phyloP scores from a whole-genome alignment of 2,888 invertebrate species.

The Plagodis pulveraria region DNA sequence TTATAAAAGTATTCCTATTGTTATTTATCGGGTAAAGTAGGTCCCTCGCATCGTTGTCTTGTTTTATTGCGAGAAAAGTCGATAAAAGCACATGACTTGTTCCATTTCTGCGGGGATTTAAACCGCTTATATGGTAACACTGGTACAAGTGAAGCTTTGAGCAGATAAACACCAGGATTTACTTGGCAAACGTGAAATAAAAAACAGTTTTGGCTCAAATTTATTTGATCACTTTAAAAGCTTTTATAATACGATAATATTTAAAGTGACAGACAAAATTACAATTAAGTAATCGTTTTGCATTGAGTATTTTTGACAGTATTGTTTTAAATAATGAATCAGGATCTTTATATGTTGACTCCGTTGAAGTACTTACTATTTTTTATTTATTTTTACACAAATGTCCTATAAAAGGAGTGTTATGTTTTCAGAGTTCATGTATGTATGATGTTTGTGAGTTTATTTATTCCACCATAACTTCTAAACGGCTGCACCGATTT shows the following conservation, averaged over 20 bases:
- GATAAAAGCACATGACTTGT: conserved; percentile 30
- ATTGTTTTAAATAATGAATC: too few relatives aligned
- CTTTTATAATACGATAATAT: background rate
- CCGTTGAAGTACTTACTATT: too few relatives aligned
- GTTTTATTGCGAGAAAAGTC: conserved; percentile 27
- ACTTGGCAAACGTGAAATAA: conserved; percentile 40
- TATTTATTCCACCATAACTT: too few relatives aligned
- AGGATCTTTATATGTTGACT: too few relatives aligned
- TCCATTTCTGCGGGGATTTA: conserved; percentile 42
- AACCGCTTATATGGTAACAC: conserved; percentile 50
- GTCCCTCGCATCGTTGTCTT: conserved; percentile 2
- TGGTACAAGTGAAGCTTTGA: conserved; percentile 52
- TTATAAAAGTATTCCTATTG: background rate
- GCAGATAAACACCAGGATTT: conserved; percentile 56
- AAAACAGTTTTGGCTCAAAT: conserved; percentile 38
- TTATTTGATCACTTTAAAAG: conserved; percentile 7
- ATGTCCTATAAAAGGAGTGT: too few relatives aligned
- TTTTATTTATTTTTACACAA: too few relatives aligned
- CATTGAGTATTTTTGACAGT: too few relatives aligned
- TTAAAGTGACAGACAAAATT: background rate
- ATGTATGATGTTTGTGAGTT: too few relatives aligned
- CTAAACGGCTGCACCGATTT: too few relatives aligned
- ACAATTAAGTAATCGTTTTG: too few relatives aligned
- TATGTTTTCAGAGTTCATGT: too few relatives aligned
- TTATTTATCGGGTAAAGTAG: background rate